Percentiles rank a stretch among this genome's conserved stretches.
These are phyloP conservation scores for Styela plicata DNA, from an alignment of 23 tunicate species.

Conservation along the genomic window DNA sequence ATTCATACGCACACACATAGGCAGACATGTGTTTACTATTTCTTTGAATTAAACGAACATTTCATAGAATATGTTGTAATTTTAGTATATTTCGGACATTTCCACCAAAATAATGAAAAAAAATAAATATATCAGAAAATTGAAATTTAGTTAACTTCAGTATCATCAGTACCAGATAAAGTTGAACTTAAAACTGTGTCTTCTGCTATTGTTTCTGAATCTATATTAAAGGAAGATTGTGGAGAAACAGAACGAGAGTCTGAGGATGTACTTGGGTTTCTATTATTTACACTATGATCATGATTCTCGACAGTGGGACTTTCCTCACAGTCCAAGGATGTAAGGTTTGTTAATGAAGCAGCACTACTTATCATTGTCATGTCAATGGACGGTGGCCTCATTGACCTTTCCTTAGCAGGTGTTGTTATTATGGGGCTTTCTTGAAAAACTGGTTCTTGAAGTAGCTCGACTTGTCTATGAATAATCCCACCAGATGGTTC, in stretches of 20 bases:
- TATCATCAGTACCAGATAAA: background rate
- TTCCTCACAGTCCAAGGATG: conserved; percentile 18
- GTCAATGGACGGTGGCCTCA: conserved; percentile 92
- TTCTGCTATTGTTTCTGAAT: background rate
- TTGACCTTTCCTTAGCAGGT: conserved; percentile 60
- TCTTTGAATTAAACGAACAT: no score
- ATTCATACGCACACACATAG: no score
- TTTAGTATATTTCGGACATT: no score
- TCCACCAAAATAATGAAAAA: no score
- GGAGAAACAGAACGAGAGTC: background rate
- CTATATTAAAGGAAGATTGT: background rate
- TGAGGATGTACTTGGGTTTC: background rate
- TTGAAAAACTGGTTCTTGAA: background rate
- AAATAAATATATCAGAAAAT: no score
- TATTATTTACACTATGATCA: no score
- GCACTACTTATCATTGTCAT: conserved; percentile 35
- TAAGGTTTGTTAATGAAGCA: conserved; percentile 18
- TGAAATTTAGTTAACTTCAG: background rate
- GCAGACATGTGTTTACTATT: no score
- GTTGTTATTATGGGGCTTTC: background rate
- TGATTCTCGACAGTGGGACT: background rate
- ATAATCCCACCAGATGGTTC: background rate
- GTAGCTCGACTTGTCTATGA: background rate
- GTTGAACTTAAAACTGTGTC: background rate
- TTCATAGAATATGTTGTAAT: no score